Base-by-base conservation (phyloP, 2,888 invertebrate species). In the Diloba caeruleocephala region DNA sequence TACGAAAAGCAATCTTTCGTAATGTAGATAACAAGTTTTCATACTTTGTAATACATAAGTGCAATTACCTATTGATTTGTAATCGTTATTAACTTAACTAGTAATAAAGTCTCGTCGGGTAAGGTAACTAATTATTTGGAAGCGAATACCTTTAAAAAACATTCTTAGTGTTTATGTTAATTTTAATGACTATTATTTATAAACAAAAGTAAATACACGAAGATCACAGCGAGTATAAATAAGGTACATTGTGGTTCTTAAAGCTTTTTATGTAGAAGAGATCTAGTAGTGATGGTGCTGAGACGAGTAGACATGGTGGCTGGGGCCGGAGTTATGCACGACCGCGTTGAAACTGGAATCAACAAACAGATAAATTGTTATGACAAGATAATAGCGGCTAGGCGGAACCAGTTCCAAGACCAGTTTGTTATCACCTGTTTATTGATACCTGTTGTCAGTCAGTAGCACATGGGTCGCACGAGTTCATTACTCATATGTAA, bases 281-380 rank as follows among this genome's bases (percentile, higher is more conserved):
- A 75, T 79, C 76, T 82, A 90, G 73, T 90, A 87, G 54, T 87
- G 85, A 56, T 91, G 90, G 57, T 88, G 79, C 46, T 91, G 91
- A 41, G 91, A 88, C 0, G 89, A 86, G 79, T 91, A 90, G 12
- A 88, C 80, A 70, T 92, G 90, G 46, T 91, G 92, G 79, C 88
- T 91, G 66, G 92, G 91, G 0, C 92, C 92, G 51, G 92, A 92
- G 85, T 92, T 92, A 63, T 93, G 89, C 21, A 93, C 92, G 44
- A 93, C 87, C 32, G 93, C 92, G 84, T 93, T 92, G 85, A 93
- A 93, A 74, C 93, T 93, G 88, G 15, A 89, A 90, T 14, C 60
- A 77, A 66, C 33, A 70, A 61, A 66, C 14, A 36, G 32, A 58
- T 63, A 55, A 44, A 69, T 58, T 34, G 44, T 56, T 59, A 52